Evolutionary conservation across 2,888 invertebrate genomes (phyloP), one percentile per base, ranked within the genome.

Genomic region (Frankliniella fusca): DNA sequence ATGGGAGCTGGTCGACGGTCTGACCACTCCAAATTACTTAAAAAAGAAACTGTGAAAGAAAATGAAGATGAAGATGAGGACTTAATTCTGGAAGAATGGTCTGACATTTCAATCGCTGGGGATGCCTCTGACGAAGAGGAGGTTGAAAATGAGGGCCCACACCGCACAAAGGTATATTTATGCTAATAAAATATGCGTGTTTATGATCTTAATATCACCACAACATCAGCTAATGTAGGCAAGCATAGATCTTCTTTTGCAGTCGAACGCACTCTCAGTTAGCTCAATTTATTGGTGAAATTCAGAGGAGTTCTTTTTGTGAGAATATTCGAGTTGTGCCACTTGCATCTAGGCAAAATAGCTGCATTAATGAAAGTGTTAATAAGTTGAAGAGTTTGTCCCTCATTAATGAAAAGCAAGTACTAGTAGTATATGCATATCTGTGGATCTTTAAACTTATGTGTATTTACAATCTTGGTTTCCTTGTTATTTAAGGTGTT

Each of bases 241-340:
- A 38, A 38, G 38, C 38, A 61, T 89, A 95, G 94, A 94, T 99
- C 84, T 96, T 93, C 87, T 98, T 96, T 88, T 97, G 97, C 87
- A 98, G 97, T 84, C 92, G 99, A 86, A 99, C 99, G 9, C 99
- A 99, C 88, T 98, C 99, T 0, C 99, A 99, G 87, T 88, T 99
- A 76, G 92, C 96, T 0, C 99, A 99, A 88, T 96, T 99, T 88
- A 93, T 98, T n/a, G 92, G 93, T 80, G 99, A 99, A 90, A 91
- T 99, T 2, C 93, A 94, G 85, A 93, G 93, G 86, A 97, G 96
- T 82, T 91, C 92, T 0, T 97, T 93, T 87, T 92, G 91, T 10
- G 89, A 92, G 28, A 89, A 92, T 82, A 90, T 94, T 7, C 92
- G 95, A 83, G 92, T 96, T 5, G 92, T 95, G 0, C 93, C 97